Conservation (phyloP, 2,113 vertebrate species). For the Donacobius atricapilla region DNA sequence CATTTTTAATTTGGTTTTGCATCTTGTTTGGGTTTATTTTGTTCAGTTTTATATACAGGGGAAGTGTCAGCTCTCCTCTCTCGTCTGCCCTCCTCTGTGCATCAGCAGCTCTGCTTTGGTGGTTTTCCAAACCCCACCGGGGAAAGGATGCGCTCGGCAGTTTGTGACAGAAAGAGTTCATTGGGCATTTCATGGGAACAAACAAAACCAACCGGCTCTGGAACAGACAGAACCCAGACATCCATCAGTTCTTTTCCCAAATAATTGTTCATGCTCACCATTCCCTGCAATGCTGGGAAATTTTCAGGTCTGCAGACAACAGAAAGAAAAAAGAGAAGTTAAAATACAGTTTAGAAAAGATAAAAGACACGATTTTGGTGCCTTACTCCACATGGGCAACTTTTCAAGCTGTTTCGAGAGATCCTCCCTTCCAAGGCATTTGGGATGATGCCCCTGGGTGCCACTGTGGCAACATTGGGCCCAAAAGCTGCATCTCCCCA, state of each 20-base stretch:
- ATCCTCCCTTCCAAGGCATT: not conserved
- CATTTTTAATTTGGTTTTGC: not conserved
- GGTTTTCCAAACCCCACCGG: not conserved
- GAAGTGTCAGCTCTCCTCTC: not conserved
- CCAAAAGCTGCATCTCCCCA: not conserved
- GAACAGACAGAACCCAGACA: not conserved
- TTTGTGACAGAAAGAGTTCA: not conserved
- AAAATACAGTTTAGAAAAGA: not conserved
- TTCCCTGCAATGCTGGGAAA: not conserved
- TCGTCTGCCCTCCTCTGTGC: not conserved
- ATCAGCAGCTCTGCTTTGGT: not conserved
- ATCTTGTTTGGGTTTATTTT: not conserved
- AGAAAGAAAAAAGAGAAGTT: not conserved
- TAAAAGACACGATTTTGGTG: not conserved
- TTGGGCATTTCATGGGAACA: rapidly evolving
- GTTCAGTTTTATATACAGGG: not conserved
- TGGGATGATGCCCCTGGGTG: not conserved
- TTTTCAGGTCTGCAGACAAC: not conserved
- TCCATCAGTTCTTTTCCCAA: not conserved
- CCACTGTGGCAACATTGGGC: rapidly evolving
- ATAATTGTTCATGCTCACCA: rapidly evolving
- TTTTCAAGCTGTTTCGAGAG: not conserved
- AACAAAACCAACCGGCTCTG: not conserved
- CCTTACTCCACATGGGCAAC: not conserved
- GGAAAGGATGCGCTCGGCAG: not conserved